Percentiles rank a stretch among this genome's conserved stretches.
Evolutionary conservation across 2,888 invertebrate species (phyloP).

Genomic region (Gastrophysa polygoni): DNA sequence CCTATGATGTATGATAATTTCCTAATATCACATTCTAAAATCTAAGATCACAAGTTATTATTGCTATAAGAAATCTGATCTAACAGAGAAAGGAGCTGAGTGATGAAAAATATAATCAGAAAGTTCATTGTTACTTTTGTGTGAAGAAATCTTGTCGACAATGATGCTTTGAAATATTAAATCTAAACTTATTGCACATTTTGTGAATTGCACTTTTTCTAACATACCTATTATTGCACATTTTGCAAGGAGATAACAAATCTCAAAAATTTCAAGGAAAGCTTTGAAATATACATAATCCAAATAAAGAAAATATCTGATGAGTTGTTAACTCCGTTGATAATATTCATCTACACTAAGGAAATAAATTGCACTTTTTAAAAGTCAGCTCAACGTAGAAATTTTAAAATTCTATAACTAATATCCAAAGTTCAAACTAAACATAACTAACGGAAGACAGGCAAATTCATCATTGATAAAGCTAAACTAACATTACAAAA

Average conservation of each 20-base stretch:
- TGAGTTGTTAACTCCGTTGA: neutral
- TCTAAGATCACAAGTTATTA: neutral
- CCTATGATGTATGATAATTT: neutral
- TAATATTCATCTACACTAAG: neutral
- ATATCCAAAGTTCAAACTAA: slow-evolving; percentile 2
- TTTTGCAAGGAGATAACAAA: neutral
- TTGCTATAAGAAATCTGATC: neutral
- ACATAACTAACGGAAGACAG: slow-evolving; percentile 5
- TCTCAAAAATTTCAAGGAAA: too few relatives aligned
- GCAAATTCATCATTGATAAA: neutral
- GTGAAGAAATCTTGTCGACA: too few relatives aligned
- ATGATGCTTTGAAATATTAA: slow-evolving; percentile 9
- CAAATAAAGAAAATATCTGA: too few relatives aligned
- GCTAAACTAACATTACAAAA: slow-evolving; percentile 23
- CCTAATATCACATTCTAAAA: slow-evolving; percentile 1
- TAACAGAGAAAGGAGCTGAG: neutral
- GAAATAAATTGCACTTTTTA: slow-evolving; percentile 29
- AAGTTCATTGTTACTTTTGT: too few relatives aligned
- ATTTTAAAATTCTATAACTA: slow-evolving; percentile 3
- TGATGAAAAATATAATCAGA: slow-evolving; percentile 28
- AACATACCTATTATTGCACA: slow-evolving; percentile 23
- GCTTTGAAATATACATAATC: too few relatives aligned
- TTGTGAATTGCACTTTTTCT: slow-evolving; percentile 7
- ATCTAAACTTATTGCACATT: slow-evolving; percentile 25
- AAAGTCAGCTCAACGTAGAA: slow-evolving; percentile 34